Percentiles rank a stretch among this genome's conserved stretches.
These are phyloP conservation scores for Coluber constrictor DNA, from an alignment of 2,797 vertebrate species.

Conservation along the genomic window DNA sequence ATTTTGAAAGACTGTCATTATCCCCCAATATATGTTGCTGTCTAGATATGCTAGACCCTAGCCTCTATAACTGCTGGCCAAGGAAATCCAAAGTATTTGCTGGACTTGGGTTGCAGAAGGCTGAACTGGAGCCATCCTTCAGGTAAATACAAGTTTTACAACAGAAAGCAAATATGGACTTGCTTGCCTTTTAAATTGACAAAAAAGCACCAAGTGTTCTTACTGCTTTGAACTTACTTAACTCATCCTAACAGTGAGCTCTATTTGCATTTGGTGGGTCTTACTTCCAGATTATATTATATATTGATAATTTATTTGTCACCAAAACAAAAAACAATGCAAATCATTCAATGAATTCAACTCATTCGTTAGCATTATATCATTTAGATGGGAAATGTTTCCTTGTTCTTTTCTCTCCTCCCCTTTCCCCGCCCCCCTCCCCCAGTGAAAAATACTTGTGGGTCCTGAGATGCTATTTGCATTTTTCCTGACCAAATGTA, in stretches of 20 bases:
- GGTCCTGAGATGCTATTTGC: neutral
- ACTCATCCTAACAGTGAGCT: neutral
- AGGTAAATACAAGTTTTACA: neutral
- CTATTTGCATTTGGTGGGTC: neutral
- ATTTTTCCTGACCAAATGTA: neutral
- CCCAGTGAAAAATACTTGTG: neutral
- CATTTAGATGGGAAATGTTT: neutral
- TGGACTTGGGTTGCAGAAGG: neutral
- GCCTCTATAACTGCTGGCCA: neutral
- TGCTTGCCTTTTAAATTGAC: neutral
- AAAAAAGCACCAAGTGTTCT: neutral
- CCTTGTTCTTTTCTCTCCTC: neutral
- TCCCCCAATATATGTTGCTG: neutral
- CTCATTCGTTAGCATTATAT: neutral
- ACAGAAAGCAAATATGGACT: neutral
- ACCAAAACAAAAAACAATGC: neutral
- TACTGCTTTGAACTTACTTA: neutral
- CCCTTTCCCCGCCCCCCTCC: fast-evolving
- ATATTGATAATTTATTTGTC: neutral
- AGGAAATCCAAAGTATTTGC: neutral
- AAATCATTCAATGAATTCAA: neutral
- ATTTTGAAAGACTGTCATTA: neutral
- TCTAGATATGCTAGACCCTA: neutral
- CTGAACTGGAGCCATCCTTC: neutral
- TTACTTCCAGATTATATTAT: neutral